Base-by-base conservation (phyloP, 2,888 invertebrate genomes). In the Ypsolopha scabrella region DNA sequence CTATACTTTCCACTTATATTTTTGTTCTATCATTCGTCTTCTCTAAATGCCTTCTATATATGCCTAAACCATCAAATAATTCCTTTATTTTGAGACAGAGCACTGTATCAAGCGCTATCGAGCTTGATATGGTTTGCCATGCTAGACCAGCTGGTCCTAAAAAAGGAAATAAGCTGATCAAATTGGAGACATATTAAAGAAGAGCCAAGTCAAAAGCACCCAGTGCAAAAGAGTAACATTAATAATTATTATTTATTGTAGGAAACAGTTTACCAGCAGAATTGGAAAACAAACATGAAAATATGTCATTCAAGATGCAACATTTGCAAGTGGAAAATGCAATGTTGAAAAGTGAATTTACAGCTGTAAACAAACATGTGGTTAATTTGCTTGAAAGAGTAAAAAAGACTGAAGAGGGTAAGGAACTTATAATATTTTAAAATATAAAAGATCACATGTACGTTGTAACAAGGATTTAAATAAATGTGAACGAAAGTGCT, bases 311-410 rank as follows among this genome's bases (percentile, higher is more conserved):
- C 51, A 75, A 14, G 36, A 47, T 80, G 67, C 76, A 83, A 65
- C 79, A 80, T 60, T 67, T 82, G 53, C 80, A 80, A 62, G 70
- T 83, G 9, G 85, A 85, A 61, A 86, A 86, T 68, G 72, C 75
- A 3, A 80, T 85, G 80, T 61, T 85, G 55, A 83, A 78, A 64
- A 85, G 81, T 65, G 85, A 86, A 65, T 68, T 83, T 4, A 80
- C 78, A 62, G 78, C 81, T 0, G 67, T 80, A 62, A 80, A 82
- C 53, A 66, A 66, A 56, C 85, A 86, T 63, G 64, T 82, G 1
- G 59, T 72, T 37, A 76, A 80, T 50, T 60, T 85, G 59, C 60
- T 80, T 37, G 68, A 71, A 6, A 71, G 69, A 46, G 62, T 82
- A 39, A 64, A 64, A 24, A 68, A 55, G 57, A 68, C 76, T 14